A percentile compares a stretch with the other conserved stretches of the same genome.
Evolutionary conservation across 2,113 vertebrate genomes (phyloP).

Genomic region (Nannobrachium achirus): DNA sequence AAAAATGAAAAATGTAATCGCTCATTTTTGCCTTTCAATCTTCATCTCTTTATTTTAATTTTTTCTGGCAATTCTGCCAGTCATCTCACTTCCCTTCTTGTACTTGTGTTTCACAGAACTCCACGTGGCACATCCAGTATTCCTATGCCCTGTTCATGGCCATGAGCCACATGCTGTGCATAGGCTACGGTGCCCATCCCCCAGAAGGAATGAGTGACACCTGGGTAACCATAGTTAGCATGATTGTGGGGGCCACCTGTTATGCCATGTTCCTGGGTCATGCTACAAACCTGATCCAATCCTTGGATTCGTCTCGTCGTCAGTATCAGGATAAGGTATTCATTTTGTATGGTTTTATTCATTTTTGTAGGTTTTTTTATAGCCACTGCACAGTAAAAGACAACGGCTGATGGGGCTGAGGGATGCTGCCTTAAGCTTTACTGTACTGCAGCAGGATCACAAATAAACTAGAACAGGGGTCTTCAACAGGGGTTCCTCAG

Average conservation of each 20-base stretch:
- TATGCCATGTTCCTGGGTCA: conserved; percentile 96
- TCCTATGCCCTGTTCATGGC: conserved; percentile 92
- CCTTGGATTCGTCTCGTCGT: conserved; percentile 91
- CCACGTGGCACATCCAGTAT: conserved; percentile 96
- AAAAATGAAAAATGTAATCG: no score
- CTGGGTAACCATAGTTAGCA: conserved; percentile 98
- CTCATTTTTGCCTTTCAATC: no score
- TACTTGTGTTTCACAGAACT: conserved; percentile 81
- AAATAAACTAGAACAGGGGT: no score
- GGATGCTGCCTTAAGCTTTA: no score
- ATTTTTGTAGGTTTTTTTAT: not conserved
- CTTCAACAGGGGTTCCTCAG: no score
- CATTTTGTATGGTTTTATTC: no score
- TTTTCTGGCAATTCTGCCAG: not conserved
- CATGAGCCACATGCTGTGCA: conserved; percentile 85
- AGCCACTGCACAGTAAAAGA: conserved; percentile 8
- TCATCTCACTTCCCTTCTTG: conserved; percentile 2
- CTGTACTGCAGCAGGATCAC: no score
- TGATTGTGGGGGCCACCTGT: conserved; percentile 91
- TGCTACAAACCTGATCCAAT: conserved; percentile 93
- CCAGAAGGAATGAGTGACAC: conserved; percentile 91
- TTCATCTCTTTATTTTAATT: not conserved
- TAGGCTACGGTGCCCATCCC: conserved; percentile 90
- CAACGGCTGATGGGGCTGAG: no score
- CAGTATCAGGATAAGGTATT: conserved; percentile 98